Evolutionary conservation across 92 coral and sea anemone genomes (phyloP), one percentile per base, ranked within the genome.

Genomic region (Meandrina meandrites): DNA sequence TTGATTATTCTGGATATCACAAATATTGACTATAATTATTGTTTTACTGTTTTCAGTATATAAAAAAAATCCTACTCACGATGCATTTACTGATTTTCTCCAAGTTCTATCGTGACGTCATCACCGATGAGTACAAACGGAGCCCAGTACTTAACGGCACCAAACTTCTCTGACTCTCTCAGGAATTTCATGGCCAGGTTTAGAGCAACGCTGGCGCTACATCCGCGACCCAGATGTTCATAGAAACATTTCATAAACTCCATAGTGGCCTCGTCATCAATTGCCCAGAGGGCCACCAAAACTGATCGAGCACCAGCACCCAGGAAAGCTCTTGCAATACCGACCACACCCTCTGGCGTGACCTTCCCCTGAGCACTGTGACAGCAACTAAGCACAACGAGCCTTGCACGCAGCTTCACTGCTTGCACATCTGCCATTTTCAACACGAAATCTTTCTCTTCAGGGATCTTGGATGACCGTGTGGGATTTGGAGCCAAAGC

Each of bases 301-400:
- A 80, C 84, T 17, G 84, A 80, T 35, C 84, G 84, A 40, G 84
- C 84, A 42, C 84, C 84, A 67, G 84, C 84, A 58, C 42, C 72
- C 74, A 80, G 40, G 31, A 80, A 80, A 57, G 84, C 84, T 22
- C 84, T 40, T 14, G 51, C 84, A 35, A 80, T 80, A 80, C 84
- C 84, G 27, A 80, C 74, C 47, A 80, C 73, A 36, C 84, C 84
- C 84, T 80, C 84, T 4, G 81, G 21, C 4, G 60, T 54, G 0
- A 54, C 60, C 60, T 54, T 54, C 60, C 60, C 60, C 16, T 54
- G 60, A 54, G 60, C 60, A 54, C 60, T 54, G 60, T 54, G 60
- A 54, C 60, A 54, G 60, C 60, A 54, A 5, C 60, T 54, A 18
- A 54, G 60, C 21, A 54, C 60, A 54, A 54, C 60, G 8, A 54